phyloP scores from a whole-genome alignment of 2,888 invertebrate genomes.

The Salticus scenicus region DNA sequence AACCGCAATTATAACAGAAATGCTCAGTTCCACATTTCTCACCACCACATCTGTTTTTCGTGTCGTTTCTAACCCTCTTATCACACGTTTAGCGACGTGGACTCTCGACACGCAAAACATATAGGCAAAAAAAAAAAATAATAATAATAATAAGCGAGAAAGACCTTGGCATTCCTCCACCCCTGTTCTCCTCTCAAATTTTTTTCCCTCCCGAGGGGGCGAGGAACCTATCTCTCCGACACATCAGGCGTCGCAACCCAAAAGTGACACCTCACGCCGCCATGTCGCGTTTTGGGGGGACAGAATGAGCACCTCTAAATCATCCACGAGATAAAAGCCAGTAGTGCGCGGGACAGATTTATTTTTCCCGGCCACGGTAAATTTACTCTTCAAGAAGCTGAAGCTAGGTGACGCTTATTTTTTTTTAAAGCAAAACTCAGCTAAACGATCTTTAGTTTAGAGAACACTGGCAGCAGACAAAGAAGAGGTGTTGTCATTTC shows the following conservation, averaged over 20 bases:
- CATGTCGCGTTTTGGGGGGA: conserved; percentile 21
- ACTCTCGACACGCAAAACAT: not conserved
- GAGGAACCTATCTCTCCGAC: conserved; percentile 50
- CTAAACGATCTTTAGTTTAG: not conserved
- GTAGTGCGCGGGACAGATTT: conserved; percentile 27
- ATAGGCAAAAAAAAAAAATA: not conserved
- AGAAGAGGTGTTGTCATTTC: not conserved
- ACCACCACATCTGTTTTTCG: conserved; percentile 12
- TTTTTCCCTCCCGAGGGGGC: not conserved
- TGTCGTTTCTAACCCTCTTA: not conserved
- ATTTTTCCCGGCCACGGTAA: conserved; percentile 40
- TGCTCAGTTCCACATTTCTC: not conserved
- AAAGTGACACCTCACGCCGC: conserved; percentile 40
- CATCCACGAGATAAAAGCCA: conserved; percentile 14
- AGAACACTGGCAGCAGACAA: not conserved
- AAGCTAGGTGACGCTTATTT: not conserved
- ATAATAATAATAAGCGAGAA: conserved; percentile 1
- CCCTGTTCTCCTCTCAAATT: conserved; percentile 22
- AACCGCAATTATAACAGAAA: conserved; percentile 7
- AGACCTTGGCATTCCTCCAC: conserved; percentile 6
- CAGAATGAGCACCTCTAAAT: conserved; percentile 36
- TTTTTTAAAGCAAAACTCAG: not conserved
- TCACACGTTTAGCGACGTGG: conserved; percentile 12
- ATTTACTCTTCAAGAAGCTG: conserved; percentile 32
- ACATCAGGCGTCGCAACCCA: conserved; percentile 33